These are phyloP conservation scores for Melanogrammus aeglefinus DNA, from an alignment of 2,797 vertebrate species.

Conservation along the genomic window DNA sequence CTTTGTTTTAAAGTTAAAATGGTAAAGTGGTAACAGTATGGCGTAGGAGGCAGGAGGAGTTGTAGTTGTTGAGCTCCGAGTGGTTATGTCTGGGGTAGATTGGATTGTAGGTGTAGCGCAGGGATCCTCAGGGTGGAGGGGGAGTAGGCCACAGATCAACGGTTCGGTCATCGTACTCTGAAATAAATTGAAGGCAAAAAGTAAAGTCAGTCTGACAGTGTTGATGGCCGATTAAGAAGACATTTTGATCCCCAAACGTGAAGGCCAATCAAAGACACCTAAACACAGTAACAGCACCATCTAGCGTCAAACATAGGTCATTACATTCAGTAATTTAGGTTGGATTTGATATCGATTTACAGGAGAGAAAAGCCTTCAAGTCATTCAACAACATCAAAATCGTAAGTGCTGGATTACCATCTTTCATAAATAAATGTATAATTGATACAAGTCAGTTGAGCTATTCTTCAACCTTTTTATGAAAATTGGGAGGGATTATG, in stretches of 20 bases:
- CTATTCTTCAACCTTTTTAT: neutral
- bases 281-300: neutral
- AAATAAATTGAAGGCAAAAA: neutral
- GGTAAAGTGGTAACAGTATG: too few relatives aligned
- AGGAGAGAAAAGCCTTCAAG: neutral
- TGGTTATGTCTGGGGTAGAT: neutral
- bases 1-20: too few relatives aligned
- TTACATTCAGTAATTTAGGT: neutral
- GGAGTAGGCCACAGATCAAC: neutral
- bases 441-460: too few relatives aligned
- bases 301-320: neutral
- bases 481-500: too few relatives aligned
- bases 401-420: too few relatives aligned
- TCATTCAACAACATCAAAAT: neutral
- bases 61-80: too few relatives aligned
- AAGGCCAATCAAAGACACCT: neutral
- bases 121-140: neutral
- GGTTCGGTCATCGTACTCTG: too few relatives aligned
- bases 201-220: neutral
- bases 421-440: too few relatives aligned
- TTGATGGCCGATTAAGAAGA: neutral
- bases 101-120: too few relatives aligned
- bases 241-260: neutral
- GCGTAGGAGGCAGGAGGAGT: too few relatives aligned
- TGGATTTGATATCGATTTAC: neutral